These are phyloP conservation scores for Speoplatyrhinus poulsoni DNA, from an alignment of 2,113 vertebrate species.

Conservation along the genomic window DNA sequence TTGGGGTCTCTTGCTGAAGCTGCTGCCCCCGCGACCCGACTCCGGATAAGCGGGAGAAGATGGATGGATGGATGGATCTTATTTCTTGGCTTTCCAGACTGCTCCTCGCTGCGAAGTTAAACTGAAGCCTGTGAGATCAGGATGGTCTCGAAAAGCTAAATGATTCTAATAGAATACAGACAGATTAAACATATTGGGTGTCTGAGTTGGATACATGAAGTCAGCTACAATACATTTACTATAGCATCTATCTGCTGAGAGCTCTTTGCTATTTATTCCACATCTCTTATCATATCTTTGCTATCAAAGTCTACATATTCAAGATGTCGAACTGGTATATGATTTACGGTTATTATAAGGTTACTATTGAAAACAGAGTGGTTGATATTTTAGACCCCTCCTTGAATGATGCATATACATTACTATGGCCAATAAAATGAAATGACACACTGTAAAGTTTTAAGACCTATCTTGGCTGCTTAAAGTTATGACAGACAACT, in stretches of 20 bases:
- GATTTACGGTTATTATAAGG: slow-evolving; percentile 54
- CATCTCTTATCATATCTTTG: not conserved
- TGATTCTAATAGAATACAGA: not conserved
- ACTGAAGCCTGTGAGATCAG: too few species aligned
- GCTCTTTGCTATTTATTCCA: slow-evolving; percentile 31
- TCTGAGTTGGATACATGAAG: not conserved
- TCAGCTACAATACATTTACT: too few species aligned
- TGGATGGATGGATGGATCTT: too few species aligned
- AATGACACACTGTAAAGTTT: slow-evolving; percentile 37
- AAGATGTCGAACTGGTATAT: slow-evolving; percentile 40
- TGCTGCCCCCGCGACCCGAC: too few species aligned
- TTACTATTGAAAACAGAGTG: slow-evolving; percentile 50
- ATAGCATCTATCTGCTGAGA: slow-evolving; percentile 18
- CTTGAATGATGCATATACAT: slow-evolving; percentile 40
- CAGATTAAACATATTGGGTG: not conserved
- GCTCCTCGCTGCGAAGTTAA: too few species aligned
- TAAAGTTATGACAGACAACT: slow-evolving; percentile 20
- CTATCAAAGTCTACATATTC: slow-evolving; percentile 26
- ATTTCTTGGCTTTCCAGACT: too few species aligned
- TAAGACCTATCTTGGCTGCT: slow-evolving; percentile 7
- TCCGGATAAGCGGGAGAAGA: too few species aligned
- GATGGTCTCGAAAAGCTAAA: too few species aligned
- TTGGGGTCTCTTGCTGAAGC: too few species aligned
- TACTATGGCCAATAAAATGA: slow-evolving; percentile 14
- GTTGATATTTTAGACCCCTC: slow-evolving; percentile 49